Conservation (phyloP, 2,888 invertebrate genomes). For the Harpalus rufipes region DNA sequence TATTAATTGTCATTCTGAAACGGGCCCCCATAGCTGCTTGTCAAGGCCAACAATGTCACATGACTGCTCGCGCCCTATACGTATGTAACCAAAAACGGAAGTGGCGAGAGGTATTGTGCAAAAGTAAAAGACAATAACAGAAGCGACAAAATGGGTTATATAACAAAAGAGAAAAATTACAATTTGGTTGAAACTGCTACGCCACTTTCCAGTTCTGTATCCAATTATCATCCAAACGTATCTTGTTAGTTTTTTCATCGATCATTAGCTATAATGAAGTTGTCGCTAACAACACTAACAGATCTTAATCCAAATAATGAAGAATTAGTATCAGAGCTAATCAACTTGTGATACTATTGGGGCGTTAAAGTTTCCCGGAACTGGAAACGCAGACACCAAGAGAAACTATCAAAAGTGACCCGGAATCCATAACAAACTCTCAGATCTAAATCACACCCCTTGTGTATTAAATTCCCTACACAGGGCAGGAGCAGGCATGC, state of each 20-base stretch:
- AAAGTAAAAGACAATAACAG: too few relatives aligned
- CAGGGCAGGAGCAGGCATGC: conserved; percentile 24
- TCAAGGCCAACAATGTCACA: too few relatives aligned
- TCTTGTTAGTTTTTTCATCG: conserved; percentile 2
- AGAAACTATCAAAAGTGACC: conserved; percentile 42
- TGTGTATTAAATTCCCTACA: conserved; percentile 47
- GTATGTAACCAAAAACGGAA: too few relatives aligned
- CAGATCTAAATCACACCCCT: conserved; percentile 48
- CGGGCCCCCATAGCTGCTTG: too few relatives aligned
- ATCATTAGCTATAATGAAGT: conserved; percentile 29
- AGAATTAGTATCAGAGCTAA: conserved; percentile 31
- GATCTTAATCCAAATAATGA: conserved; percentile 45
- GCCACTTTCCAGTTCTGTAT: too few relatives aligned
- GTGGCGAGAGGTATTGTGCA: too few relatives aligned
- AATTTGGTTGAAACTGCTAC: too few relatives aligned
- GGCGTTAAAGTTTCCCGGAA: conserved; percentile 39
- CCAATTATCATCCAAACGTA: background rate
- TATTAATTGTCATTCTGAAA: too few relatives aligned
- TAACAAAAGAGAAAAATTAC: too few relatives aligned
- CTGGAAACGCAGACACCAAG: background rate
- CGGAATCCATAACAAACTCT: conserved; percentile 45
- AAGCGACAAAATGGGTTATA: too few relatives aligned
- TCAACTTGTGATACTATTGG: conserved; percentile 22
- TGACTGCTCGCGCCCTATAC: too few relatives aligned
- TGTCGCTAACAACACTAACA: background rate